phyloP scores from a whole-genome alignment of 2,797 vertebrate species.

The Echeneis naucrates region DNA sequence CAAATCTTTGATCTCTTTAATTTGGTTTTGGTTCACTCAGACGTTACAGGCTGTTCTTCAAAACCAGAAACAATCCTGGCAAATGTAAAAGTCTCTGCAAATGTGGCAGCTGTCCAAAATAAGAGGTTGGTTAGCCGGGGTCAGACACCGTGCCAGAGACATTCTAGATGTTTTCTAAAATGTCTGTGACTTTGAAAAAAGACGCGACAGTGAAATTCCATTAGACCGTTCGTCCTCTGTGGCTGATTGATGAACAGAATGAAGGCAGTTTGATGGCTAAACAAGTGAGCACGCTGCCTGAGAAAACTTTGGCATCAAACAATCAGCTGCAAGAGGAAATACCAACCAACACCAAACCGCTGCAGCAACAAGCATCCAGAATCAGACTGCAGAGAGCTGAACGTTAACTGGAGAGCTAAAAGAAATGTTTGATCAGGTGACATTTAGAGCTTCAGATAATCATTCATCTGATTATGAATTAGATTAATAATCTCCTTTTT shows the following conservation, averaged over 20 bases:
- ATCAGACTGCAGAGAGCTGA: background rate
- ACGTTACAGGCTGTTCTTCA: background rate
- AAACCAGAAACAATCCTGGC: background rate
- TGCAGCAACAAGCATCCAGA: constrained; percentile 6
- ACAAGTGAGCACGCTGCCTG: background rate
- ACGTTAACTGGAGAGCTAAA: background rate
- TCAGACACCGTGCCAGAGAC: background rate
- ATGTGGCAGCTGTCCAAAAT: too few species aligned
- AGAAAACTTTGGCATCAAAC: background rate
- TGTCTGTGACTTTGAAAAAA: background rate
- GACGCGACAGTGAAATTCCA: background rate
- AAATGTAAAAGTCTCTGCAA: background rate
- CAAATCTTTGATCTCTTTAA: too few species aligned
- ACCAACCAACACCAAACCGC: constrained; percentile 28
- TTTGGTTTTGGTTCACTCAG: background rate
- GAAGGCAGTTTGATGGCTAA: background rate
- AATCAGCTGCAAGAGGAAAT: constrained; percentile 27
- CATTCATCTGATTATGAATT: background rate
- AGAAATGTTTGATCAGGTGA: background rate
- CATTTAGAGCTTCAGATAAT: background rate
- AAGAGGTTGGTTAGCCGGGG: background rate
- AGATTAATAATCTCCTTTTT: background rate
- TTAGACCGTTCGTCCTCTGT: too few species aligned
- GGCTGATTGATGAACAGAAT: background rate
- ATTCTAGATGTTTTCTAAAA: background rate